Evolutionary conservation across 2,797 vertebrate genomes (phyloP).

Genomic region (Columba guinea): DNA sequence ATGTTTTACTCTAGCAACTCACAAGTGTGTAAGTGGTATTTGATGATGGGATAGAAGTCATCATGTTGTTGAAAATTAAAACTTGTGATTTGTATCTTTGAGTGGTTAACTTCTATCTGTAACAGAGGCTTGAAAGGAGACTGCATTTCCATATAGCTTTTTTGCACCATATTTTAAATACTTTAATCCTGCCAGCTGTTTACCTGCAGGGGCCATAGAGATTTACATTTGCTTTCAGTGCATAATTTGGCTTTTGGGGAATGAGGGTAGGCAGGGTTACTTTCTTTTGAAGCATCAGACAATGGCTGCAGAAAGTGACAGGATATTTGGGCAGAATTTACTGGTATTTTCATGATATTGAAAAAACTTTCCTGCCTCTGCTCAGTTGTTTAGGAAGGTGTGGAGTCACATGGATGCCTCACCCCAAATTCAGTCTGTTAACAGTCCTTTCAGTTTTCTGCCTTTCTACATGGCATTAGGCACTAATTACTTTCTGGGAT

Average conservation of each 20-base stretch:
- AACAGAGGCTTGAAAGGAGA: constrained; percentile 20
- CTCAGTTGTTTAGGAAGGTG: neutral
- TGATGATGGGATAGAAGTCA: neutral
- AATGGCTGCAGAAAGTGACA: neutral
- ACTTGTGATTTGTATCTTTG: constrained; percentile 20
- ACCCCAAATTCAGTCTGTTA: neutral
- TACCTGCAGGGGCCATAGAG: constrained; percentile 23
- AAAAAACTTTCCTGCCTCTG: neutral
- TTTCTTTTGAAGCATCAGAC: constrained; percentile 28
- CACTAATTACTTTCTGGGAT: neutral
- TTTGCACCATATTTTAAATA: constrained; percentile 32
- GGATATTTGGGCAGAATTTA: neutral
- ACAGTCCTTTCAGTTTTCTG: neutral
- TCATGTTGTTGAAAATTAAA: constrained; percentile 1
- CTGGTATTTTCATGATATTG: neutral
- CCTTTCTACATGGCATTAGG: neutral
- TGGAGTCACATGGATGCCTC: neutral
- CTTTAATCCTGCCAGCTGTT: constrained; percentile 58
- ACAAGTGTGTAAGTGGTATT: neutral
- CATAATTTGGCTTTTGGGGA: constrained; percentile 8
- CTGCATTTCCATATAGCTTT: constrained; percentile 38
- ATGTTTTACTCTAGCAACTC: neutral
- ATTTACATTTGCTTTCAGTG: constrained; percentile 46
- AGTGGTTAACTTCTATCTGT: constrained; percentile 8
- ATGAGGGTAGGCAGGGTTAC: neutral